Evolutionary conservation across 1,140 invertebrate species (phyloP), one percentile per base, ranked within the genome.

Genomic region (Zaprionus gabonicus): DNA sequence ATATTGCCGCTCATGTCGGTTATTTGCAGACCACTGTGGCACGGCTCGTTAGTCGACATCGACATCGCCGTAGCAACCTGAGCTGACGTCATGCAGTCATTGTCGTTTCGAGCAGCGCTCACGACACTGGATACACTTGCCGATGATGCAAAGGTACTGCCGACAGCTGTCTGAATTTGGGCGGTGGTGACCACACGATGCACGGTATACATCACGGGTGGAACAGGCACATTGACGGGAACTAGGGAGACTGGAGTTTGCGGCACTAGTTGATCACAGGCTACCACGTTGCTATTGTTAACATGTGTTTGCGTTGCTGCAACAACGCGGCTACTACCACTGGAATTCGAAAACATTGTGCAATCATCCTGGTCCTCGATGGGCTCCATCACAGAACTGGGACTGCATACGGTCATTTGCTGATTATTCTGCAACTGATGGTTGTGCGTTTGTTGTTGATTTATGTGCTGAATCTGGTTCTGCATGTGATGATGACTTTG

Each of bases 151-250:
- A 91, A 92, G 31, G 91, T 92, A 57, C 81, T 92, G 46, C 90
- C 91, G n/a, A 74, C 80, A 7, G 91, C 90, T 23, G 91, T 92
- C 63, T 93, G 92, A 56, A 93, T 93, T 67, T 93, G 92, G 13
- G 92, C 91, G 53, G 92, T 93, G 36, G 92, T 93, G 36, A 93
- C 91, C 46, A 93, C 92, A 15, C 92, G 84, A 66, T 93, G 92
- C 36, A 93, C 92, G 23, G 92, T 93, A 58, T 93, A 93, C 82
- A 93, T 85, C 27, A 93, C 78, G 13, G 92, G 91, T n/a, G 91
- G 91, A 59, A 71, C 80, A 55, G 82, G 77, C 67, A 84, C 76
- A 60, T 73, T 82, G 9, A 84, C 75, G 58, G 88, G 68, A 51
- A 76, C 76, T 44, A 91, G 23, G 0, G 91, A 73, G 4, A 71